Percentiles rank a stretch among this genome's conserved stretches.
Evolutionary conservation across 2,888 invertebrate genomes (phyloP).

Genomic region (Drosophila acutilabella): DNA sequence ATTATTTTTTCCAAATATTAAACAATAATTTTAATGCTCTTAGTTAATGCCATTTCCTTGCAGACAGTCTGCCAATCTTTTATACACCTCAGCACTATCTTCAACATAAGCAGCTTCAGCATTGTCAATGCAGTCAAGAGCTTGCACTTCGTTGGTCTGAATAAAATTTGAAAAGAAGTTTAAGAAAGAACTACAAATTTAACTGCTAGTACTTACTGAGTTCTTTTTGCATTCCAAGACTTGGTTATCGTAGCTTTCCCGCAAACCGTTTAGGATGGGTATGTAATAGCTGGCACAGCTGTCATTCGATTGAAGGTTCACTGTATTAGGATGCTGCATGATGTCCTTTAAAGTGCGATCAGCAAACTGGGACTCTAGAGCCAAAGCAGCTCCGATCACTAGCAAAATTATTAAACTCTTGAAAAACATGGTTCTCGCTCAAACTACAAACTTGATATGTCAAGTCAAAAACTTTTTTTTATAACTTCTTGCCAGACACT

Average conservation of each 20-base stretch:
- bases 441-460: slow-evolving; percentile 10
- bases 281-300: slow-evolving; percentile 39
- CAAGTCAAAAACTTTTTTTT: not conserved
- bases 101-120: not conserved
- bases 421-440: slow-evolving; percentile 33
- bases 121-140: not conserved
- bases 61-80: not conserved
- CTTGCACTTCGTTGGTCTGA: not conserved
- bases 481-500: slow-evolving; percentile 8
- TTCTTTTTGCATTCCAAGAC: slow-evolving; percentile 14
- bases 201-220: not conserved
- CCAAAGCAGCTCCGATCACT: slow-evolving; percentile 16
- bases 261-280: slow-evolving; percentile 25
- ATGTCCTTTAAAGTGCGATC: slow-evolving; percentile 21
- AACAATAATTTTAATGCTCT: not conserved
- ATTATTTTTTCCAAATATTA: not conserved
- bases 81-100: not conserved
- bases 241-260: slow-evolving; percentile 13
- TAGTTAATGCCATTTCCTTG: not conserved
- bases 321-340: slow-evolving; percentile 15
- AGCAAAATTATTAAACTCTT: slow-evolving; percentile 38
- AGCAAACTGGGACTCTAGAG: slow-evolving; percentile 1
- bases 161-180: not conserved
- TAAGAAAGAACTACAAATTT: not conserved
- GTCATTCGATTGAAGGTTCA: slow-evolving; percentile 4